Percentiles rank a stretch among this genome's conserved stretches.
phyloP scores from a whole-genome alignment of 2,113 vertebrate genomes.

The Sisor rabdophorus region DNA sequence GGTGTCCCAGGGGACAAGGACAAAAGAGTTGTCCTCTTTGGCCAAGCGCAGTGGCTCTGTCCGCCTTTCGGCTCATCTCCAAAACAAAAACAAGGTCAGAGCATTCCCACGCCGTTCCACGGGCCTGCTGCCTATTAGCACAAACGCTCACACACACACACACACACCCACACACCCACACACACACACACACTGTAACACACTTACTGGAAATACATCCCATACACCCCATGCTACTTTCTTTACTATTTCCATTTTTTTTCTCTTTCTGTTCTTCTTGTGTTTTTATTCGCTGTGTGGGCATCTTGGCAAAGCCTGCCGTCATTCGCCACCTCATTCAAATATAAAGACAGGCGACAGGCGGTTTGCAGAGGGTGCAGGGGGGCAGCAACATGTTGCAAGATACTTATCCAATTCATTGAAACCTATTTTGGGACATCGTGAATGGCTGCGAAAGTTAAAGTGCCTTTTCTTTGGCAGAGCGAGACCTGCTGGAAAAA shows the following conservation, averaged over 20 bases:
- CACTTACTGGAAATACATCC: not conserved
- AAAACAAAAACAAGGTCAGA: constrained; percentile 57
- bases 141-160: constrained; percentile 36
- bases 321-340: constrained; percentile 14
- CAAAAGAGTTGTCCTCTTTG: constrained; percentile 45
- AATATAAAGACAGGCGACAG: not conserved
- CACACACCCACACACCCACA: constrained; percentile 14
- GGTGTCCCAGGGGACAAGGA: constrained; percentile 41
- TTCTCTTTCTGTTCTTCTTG: not conserved
- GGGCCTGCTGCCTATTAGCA: constrained; percentile 34
- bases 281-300: constrained; percentile 11
- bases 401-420: constrained; percentile 50
- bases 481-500: constrained; percentile 28
- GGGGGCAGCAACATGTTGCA: constrained; percentile 28
- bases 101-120: constrained; percentile 56
- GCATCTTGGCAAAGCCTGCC: constrained; percentile 19
- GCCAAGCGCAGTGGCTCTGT: constrained; percentile 29
- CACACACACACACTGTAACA: not conserved
- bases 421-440: constrained; percentile 45
- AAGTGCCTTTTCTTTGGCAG: constrained; percentile 30
- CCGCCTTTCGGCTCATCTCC: constrained; percentile 48
- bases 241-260: not conserved
- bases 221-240: not conserved
- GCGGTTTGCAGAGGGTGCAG: not conserved
- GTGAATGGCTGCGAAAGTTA: constrained; percentile 40